Evolutionary conservation across 2,888 invertebrate species (phyloP).

Genomic region (Halictus quadricinctus): DNA sequence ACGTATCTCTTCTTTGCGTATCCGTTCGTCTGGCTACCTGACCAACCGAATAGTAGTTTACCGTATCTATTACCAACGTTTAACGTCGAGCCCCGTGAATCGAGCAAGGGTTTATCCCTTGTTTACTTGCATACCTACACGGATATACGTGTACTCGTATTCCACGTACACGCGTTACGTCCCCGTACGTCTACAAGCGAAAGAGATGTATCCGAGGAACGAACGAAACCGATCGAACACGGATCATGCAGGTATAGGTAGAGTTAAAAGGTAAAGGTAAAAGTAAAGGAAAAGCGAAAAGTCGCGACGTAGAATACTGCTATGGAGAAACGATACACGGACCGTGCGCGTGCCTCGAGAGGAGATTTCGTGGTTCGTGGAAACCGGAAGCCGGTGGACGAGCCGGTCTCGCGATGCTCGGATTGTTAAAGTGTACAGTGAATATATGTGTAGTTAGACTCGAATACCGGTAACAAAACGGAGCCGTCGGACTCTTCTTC

Average conservation of each 20-base stretch:
- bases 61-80: slow-evolving; percentile 76
- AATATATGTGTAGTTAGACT: slow-evolving; percentile 48
- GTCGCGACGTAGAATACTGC: neutral
- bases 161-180: neutral
- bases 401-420: slow-evolving; percentile 42
- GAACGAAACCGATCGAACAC: neutral
- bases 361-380: slow-evolving; percentile 23
- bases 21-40: slow-evolving; percentile 44
- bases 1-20: slow-evolving; percentile 57
- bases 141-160: slow-evolving; percentile 9
- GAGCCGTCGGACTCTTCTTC: slow-evolving; percentile 60
- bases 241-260: neutral
- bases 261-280: neutral
- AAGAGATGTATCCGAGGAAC: neutral
- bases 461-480: slow-evolving; percentile 66
- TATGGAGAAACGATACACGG: neutral
- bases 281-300: neutral
- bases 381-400: slow-evolving; percentile 26
- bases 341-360: slow-evolving; percentile 19
- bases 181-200: neutral
- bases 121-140: slow-evolving; percentile 4
- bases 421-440: slow-evolving; percentile 69
- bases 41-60: slow-evolving; percentile 48
- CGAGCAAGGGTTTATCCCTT: slow-evolving; percentile 49
- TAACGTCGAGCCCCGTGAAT: slow-evolving; percentile 71